Conservation (phyloP, 2,797 vertebrate genomes). For the Echiichthys vipera region DNA sequence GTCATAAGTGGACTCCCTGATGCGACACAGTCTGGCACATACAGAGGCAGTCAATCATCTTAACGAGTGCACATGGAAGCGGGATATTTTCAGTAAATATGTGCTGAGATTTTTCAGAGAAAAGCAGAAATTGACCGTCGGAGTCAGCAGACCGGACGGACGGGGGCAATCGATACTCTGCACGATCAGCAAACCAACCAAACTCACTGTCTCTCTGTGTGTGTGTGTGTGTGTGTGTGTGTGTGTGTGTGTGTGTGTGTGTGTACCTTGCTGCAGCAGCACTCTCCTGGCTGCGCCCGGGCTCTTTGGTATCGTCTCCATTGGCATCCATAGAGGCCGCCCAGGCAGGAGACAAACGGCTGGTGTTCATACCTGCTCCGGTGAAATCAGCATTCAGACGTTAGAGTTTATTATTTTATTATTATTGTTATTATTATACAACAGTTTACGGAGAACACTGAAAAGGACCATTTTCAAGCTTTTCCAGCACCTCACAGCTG, state of each 20-base stretch:
- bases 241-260: conserved; percentile 34
- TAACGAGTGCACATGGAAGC: conserved; percentile 1
- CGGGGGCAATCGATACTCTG: conserved; percentile 59
- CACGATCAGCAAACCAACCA: conserved; percentile 57
- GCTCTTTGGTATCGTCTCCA: conserved; percentile 89
- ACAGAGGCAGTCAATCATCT: not conserved
- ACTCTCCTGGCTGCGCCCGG: conserved; percentile 85
- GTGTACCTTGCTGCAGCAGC: conserved; percentile 89
- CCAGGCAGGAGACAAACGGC: conserved; percentile 90
- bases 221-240: conserved; percentile 34
- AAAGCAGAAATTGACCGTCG: conserved; percentile 23
- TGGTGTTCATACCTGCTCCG: conserved; percentile 83
- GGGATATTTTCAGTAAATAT: conserved; percentile 5
- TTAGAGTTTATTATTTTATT: too few species aligned
- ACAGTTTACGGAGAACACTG: too few species aligned
- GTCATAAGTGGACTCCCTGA: not conserved
- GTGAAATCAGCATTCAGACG: too few species aligned
- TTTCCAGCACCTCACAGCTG: too few species aligned
- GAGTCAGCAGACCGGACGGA: conserved; percentile 47
- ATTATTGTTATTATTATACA: too few species aligned
- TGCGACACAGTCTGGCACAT: not conserved
- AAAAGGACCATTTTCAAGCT: too few species aligned
- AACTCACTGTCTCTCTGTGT: conserved; percentile 22
- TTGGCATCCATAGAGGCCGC: conserved; percentile 91
- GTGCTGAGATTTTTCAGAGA: conserved; percentile 35